These are phyloP conservation scores for Sipha maydis DNA, from an alignment of 2,888 invertebrate species.

Conservation along the genomic window DNA sequence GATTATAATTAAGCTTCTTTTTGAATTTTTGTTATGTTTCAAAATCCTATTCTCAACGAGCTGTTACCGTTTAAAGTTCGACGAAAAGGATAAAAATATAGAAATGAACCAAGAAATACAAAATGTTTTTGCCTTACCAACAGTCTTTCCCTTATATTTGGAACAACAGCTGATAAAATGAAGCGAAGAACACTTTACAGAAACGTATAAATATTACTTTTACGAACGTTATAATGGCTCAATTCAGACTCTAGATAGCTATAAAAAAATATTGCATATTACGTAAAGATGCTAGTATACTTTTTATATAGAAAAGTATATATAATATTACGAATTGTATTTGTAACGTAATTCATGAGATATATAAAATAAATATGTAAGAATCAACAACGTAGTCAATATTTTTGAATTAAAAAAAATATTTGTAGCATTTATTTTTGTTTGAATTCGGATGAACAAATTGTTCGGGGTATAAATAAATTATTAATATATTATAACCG, in stretches of 20 bases:
- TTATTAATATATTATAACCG: no score
- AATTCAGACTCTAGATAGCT: conserved; percentile 4
- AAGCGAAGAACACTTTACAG: not conserved
- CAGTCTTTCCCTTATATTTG: not conserved
- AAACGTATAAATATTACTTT: conserved; percentile 34
- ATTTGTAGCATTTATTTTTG: not conserved
- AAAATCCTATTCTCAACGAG: conserved; percentile 33
- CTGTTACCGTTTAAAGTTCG: conserved; percentile 39
- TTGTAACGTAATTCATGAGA: not conserved
- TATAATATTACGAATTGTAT: not conserved
- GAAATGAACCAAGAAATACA: conserved; percentile 15
- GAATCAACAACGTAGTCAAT: not conserved
- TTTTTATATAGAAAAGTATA: not conserved
- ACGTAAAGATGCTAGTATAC: conserved; percentile 9
- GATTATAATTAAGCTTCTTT: conserved; percentile 34
- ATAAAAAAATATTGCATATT: conserved; percentile 22
- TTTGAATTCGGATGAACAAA: not conserved
- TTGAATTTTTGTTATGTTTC: conserved; percentile 13
- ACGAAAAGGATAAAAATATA: conserved; percentile 21
- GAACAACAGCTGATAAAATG: conserved; percentile 40
- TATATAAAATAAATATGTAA: not conserved
- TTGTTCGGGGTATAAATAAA: no score
- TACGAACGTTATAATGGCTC: conserved; percentile 39
- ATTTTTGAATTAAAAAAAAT: not conserved
- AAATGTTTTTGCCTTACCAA: conserved; percentile 19